Percentiles rank a stretch among this genome's conserved stretches.
Conservation (phyloP, 2,113 vertebrate genomes). For the Cinclus mexicanus region DNA sequence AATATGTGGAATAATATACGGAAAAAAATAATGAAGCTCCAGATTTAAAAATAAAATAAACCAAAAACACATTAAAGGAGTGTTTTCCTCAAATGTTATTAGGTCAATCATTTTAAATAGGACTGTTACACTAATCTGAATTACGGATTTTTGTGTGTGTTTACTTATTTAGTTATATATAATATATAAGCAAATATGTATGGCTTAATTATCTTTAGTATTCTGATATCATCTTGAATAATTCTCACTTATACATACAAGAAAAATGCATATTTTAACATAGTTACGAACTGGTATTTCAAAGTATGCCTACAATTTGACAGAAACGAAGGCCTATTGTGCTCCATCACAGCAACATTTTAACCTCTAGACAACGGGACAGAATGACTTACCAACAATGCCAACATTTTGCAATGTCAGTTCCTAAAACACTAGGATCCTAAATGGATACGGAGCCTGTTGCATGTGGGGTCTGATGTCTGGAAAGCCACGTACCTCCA, state of each 20-base stretch:
- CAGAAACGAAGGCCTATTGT: conserved; percentile 2
- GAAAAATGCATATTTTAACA: conserved; percentile 68
- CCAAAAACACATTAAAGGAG: conserved; percentile 68
- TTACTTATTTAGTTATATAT: conserved; percentile 75
- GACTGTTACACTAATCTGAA: conserved; percentile 76
- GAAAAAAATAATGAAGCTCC: conserved; percentile 67
- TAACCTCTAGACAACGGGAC: not conserved
- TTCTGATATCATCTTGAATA: conserved; percentile 71
- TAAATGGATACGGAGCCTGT: not conserved
- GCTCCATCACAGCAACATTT: conserved; percentile 29
- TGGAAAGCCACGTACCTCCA: not conserved
- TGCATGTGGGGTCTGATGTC: not conserved
- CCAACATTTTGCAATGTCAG: not conserved
- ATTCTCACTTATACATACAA: conserved; percentile 70
- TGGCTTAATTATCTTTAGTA: conserved; percentile 78
- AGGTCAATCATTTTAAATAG: conserved; percentile 73
- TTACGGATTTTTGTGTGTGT: conserved; percentile 70
- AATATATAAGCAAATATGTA: conserved; percentile 77
- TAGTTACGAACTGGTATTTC: conserved; percentile 58
- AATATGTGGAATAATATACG: conserved; percentile 74
- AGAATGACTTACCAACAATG: not conserved
- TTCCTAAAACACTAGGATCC: not conserved
- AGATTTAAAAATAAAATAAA: conserved; percentile 72
- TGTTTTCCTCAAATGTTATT: conserved; percentile 74
- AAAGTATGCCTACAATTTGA: conserved; percentile 38